Percentiles rank a stretch among this genome's conserved stretches.
These are phyloP conservation scores for Pedetes capensis DNA, from an alignment of 2,113 vertebrate genomes.

Conservation along the genomic window DNA sequence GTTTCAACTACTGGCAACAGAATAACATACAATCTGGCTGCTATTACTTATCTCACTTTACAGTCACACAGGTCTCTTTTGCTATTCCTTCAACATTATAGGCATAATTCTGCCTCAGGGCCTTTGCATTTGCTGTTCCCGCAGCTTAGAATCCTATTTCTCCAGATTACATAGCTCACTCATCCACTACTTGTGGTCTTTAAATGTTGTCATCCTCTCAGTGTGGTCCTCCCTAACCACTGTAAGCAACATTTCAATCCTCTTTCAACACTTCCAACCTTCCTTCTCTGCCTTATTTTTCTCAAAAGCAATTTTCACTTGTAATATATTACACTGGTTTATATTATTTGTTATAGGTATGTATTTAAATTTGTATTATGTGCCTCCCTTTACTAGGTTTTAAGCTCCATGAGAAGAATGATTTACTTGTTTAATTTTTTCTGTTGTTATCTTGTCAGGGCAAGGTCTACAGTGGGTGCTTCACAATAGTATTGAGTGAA, in stretches of 20 bases:
- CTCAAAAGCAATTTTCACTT: neutral
- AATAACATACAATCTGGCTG: neutral
- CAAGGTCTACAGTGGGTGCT: neutral
- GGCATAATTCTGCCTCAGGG: neutral
- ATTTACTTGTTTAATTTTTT: neutral
- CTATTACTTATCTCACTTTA: neutral
- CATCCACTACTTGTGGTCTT: neutral
- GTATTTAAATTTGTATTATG: constrained; percentile 18
- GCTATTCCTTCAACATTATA: neutral
- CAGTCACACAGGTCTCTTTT: neutral
- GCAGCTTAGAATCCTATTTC: neutral
- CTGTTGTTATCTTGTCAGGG: neutral
- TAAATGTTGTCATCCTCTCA: neutral
- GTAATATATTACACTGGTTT: neutral
- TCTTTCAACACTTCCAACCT: neutral
- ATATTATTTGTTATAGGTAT: neutral
- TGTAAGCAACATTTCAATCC: neutral
- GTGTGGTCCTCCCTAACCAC: neutral
- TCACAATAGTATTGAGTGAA: constrained; percentile 6
- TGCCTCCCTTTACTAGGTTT: neutral
- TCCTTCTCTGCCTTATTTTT: neutral
- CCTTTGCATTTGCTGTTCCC: neutral
- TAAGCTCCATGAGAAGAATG: neutral
- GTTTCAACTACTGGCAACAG: neutral
- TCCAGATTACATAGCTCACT: no score